Percentiles rank a stretch among this genome's conserved stretches.
phyloP scores from a whole-genome alignment of 2,888 invertebrate genomes.

The Teleogryllus oceanicus region DNA sequence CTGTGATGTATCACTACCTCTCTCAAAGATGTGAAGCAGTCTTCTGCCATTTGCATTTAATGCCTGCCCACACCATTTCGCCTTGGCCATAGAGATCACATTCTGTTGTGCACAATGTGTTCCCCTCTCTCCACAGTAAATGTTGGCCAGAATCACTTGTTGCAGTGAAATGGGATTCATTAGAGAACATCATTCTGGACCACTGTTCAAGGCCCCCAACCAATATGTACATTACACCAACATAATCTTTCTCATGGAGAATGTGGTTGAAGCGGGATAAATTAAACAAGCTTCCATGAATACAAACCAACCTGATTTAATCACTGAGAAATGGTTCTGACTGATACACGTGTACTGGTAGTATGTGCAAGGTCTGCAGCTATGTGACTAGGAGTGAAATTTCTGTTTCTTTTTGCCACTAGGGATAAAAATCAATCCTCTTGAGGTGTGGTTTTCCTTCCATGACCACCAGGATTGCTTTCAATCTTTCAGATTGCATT shows the following conservation, averaged over 20 bases:
- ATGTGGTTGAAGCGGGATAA: background rate
- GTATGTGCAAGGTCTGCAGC: background rate
- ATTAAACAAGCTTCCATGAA: background rate
- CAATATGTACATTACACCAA: background rate
- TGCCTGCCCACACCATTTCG: background rate
- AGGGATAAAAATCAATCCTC: background rate
- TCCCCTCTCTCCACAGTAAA: background rate
- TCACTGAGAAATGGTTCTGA: background rate
- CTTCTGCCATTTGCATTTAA: background rate
- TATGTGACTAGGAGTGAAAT: background rate
- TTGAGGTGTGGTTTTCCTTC: background rate
- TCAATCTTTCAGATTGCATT: too few species aligned
- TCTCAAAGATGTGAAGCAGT: background rate
- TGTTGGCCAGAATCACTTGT: background rate
- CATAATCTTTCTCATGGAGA: background rate
- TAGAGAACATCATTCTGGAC: background rate
- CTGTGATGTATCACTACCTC: background rate
- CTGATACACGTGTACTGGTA: background rate
- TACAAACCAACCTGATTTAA: background rate
- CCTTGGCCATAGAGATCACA: background rate
- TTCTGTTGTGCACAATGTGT: background rate
- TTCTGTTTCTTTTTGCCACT: background rate
- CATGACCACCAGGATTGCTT: background rate
- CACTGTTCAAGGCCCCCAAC: background rate
- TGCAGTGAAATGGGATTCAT: background rate